These are phyloP conservation scores for Pyralis farinalis DNA, from an alignment of 2,888 invertebrate genomes.

Conservation along the genomic window DNA sequence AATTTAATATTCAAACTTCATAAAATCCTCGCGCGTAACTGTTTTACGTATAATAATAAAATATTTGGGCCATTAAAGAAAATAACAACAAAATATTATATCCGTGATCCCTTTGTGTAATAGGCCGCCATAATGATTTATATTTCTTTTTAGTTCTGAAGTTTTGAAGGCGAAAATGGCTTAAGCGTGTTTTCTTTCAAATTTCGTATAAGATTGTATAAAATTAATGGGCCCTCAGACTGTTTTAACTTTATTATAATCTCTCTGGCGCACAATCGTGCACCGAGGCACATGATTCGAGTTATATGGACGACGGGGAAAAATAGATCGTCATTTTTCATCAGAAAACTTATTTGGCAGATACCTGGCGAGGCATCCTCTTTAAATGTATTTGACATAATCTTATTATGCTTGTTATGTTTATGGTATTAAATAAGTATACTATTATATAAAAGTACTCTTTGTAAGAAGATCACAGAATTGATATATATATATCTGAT, in stretches of 20 bases:
- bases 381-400: too few species aligned
- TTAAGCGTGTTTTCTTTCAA: constrained; percentile 36
- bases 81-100: not conserved
- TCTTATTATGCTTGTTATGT: too few species aligned
- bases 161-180: constrained; percentile 25
- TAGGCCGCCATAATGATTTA: constrained; percentile 7
- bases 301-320: constrained; percentile 57
- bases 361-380: not conserved
- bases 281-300: constrained; percentile 58
- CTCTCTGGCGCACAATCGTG: constrained; percentile 55
- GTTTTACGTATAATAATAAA: constrained; percentile 4
- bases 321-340: constrained; percentile 64
- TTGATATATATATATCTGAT: too few species aligned
- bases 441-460: too few species aligned
- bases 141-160: constrained; percentile 20
- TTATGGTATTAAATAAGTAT: too few species aligned
- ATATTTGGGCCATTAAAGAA: constrained; percentile 3
- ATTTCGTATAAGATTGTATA: constrained; percentile 40
- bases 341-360: constrained; percentile 34
- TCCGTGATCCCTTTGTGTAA: constrained; percentile 5
- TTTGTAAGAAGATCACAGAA: too few species aligned
- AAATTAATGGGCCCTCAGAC: constrained; percentile 53
- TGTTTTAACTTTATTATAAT: constrained; percentile 58
- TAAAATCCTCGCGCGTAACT: constrained; percentile 2
- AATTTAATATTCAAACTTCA: constrained; percentile 8